Evolutionary conservation across 2,113 vertebrate genomes (phyloP).

Genomic region (Phylloscopus trochiloides): DNA sequence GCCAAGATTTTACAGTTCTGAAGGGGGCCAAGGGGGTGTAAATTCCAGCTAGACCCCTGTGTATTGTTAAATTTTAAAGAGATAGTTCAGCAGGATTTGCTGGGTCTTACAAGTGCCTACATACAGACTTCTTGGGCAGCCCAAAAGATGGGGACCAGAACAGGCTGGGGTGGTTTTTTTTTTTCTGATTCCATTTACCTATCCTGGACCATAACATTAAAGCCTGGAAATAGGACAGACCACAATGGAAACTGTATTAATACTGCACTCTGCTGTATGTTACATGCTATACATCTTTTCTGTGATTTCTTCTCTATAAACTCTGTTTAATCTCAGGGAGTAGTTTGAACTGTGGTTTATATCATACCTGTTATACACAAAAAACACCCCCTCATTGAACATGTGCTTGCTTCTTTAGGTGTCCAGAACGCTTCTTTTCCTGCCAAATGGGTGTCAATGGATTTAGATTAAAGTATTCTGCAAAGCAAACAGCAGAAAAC

Average conservation of each 20-base stretch:
- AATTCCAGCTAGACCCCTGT: neutral
- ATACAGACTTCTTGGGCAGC: neutral
- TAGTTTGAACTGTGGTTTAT: neutral
- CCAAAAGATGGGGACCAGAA: neutral
- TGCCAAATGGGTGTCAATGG: neutral
- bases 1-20: constrained; percentile 18
- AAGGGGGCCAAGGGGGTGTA: neutral
- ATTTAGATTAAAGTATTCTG: neutral
- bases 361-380: neutral
- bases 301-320: neutral
- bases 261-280: constrained; percentile 58
- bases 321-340: neutral
- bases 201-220: neutral
- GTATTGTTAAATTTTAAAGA: constrained; percentile 34
- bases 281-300: neutral
- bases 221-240: neutral
- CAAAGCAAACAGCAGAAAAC: neutral
- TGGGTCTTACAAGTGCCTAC: neutral
- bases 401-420: neutral
- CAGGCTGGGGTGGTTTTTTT: neutral
- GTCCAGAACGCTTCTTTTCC: neutral
- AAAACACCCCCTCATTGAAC: neutral
- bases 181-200: neutral
- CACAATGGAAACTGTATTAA: constrained; percentile 40
- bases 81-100: neutral